Percentiles rank a stretch among this genome's conserved stretches.
Evolutionary conservation across 2,797 vertebrate genomes (phyloP).

Genomic region (Sylvilagus floridanus): DNA sequence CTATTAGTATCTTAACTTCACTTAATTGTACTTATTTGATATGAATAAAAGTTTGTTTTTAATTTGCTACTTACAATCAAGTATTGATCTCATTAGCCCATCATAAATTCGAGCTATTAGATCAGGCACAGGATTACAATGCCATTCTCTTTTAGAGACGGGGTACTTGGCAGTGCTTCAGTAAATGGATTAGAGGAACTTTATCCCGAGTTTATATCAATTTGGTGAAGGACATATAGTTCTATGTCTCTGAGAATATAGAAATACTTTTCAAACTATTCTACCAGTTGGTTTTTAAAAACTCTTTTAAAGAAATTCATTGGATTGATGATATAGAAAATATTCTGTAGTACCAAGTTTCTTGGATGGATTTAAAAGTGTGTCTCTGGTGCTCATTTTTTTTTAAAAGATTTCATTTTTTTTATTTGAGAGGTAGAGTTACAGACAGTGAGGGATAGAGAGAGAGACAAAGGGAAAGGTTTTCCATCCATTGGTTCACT

Average conservation of each 20-base stretch:
- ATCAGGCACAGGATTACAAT: background rate
- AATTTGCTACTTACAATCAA: constrained; percentile 10
- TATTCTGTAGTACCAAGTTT: background rate
- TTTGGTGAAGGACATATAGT: background rate
- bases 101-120: constrained; percentile 28
- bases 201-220: background rate
- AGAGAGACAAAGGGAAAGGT: no score
- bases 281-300: background rate
- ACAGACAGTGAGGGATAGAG: no score
- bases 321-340: background rate
- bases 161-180: background rate
- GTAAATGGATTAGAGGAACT: constrained; percentile 1
- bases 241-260: constrained; percentile 24
- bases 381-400: background rate
- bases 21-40: constrained; percentile 14
- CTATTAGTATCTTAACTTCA: background rate
- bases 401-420: no score
- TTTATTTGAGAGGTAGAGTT: no score
- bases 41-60: constrained; percentile 46
- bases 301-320: background rate
- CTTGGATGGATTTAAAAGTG: background rate
- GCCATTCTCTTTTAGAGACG: background rate
- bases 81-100: constrained; percentile 8
- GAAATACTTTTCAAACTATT: background rate
- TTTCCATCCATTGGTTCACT: no score